Base-by-base conservation (phyloP, 2,888 invertebrate species). In the Lycia hirtaria region DNA sequence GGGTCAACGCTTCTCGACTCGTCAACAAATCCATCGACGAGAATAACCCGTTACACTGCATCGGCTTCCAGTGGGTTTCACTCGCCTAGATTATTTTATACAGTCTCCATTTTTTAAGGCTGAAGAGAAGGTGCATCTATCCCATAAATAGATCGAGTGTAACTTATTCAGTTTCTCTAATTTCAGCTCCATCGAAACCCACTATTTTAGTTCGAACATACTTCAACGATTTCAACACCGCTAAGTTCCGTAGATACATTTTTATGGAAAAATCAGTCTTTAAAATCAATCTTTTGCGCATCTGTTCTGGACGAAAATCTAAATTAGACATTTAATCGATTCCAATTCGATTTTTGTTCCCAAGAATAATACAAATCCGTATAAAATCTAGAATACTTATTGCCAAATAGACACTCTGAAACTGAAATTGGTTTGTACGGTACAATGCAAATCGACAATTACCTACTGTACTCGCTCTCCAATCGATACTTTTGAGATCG, bases 41-140 rank as follows among this genome's bases (percentile, higher is more conserved):
- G 90, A 91, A 91, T 91, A 91, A 90, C 90, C 88, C 88, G 91
- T 89, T 89, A 86, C 86, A 80, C 84, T 82, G 84, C 88, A 85
- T 80, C 83, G 80, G 75, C 83, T 83, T 85, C 87, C 84, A 88
- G 81, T 75, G 81, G 83, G 78, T 86, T 87, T 87, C 87, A 83
- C 87, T 80, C 81, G 80, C 79, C 84, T 85, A 83, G 81, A 83
- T 80, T 79, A 81, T 80, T 81, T 76, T 77, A 75, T 75, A 72
- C 72, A 68, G 63, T 72, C 76, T 73, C 69, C 71, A 69, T 71
- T 64, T 69, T 75, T 72, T 67, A 72, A 66, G 64, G 67, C 37
- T 53, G 51, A 56, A 56, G 58, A 57, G 61, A 64, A 61, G 64
- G 53, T 52, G 48, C 61, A 61, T 64, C 64, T 49, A 48, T 44